phyloP scores from a whole-genome alignment of 1,140 invertebrate species.

The Lethocerus indicus region DNA sequence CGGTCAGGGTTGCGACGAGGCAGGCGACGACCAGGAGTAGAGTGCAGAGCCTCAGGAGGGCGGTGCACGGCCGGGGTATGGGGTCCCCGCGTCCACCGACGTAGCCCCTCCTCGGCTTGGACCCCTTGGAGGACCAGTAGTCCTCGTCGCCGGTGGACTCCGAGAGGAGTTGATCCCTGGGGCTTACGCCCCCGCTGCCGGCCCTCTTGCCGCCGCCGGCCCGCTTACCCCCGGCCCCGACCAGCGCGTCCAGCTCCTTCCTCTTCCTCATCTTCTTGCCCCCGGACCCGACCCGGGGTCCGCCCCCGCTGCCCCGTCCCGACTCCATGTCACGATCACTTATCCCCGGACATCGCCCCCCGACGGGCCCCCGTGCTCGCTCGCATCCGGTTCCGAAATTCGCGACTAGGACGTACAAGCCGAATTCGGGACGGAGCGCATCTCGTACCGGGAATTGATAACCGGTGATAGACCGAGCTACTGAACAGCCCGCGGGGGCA shows the following conservation, averaged over 20 bases:
- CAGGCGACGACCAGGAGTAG: slow-evolving; percentile 40
- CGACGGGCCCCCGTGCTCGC: too few relatives aligned
- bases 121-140: slow-evolving; percentile 30
- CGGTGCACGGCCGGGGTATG: slow-evolving; percentile 23
- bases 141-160: slow-evolving; percentile 29
- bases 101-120: slow-evolving; percentile 24
- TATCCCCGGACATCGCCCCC: too few relatives aligned
- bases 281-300: slow-evolving; percentile 16
- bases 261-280: slow-evolving; percentile 36
- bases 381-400: too few relatives aligned
- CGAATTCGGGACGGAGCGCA: too few relatives aligned
- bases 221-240: slow-evolving; percentile 14
- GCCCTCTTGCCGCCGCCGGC: slow-evolving; percentile 16
- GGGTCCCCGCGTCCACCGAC: slow-evolving; percentile 22
- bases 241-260: slow-evolving; percentile 33
- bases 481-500: too few relatives aligned
- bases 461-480: too few relatives aligned
- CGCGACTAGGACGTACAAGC: too few relatives aligned
- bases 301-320: slow-evolving; percentile 9
- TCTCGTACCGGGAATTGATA: too few relatives aligned
- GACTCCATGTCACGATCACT: slow-evolving; percentile 15
- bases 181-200: slow-evolving; percentile 22
- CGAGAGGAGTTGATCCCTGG: slow-evolving; percentile 26
- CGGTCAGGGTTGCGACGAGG: slow-evolving; percentile 41
- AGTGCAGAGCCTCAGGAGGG: slow-evolving; percentile 36